Percentiles rank a stretch among this genome's conserved stretches.
Conservation (phyloP, 2,113 vertebrate genomes). For the Pelusios castaneus region DNA sequence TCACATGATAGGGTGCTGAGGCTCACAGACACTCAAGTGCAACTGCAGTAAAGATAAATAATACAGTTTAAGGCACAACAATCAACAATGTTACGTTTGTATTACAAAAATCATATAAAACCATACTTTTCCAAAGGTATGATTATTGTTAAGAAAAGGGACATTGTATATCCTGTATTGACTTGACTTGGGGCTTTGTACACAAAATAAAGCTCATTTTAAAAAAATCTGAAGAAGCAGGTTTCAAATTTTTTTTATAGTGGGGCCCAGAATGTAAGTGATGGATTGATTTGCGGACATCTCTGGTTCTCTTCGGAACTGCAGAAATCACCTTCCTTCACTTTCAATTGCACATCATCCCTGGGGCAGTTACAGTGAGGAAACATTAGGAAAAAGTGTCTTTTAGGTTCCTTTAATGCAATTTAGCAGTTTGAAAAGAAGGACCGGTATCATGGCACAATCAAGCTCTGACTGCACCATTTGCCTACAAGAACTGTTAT, state of each 20-base stretch:
- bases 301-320: not conserved
- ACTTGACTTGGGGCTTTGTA: not conserved
- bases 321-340: not conserved
- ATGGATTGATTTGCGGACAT: not conserved
- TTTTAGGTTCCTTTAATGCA: not conserved
- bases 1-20: not conserved
- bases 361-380: not conserved
- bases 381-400: not conserved
- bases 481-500: not conserved
- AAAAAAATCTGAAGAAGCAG: conserved; percentile 4
- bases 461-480: not conserved
- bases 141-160: not conserved
- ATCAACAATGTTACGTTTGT: not conserved
- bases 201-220: not conserved
- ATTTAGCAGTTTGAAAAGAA: not conserved
- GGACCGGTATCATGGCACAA: not conserved
- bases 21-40: not conserved
- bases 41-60: not conserved
- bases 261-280: not conserved
- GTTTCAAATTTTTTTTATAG: conserved; percentile 7
- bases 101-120: not conserved
- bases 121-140: not conserved
- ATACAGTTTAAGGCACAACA: not conserved
- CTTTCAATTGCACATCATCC: not conserved
- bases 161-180: not conserved